Percentiles rank a stretch among this genome's conserved stretches.
Conservation (phyloP, 2,797 vertebrate genomes). For the Chloroceryle inda region DNA sequence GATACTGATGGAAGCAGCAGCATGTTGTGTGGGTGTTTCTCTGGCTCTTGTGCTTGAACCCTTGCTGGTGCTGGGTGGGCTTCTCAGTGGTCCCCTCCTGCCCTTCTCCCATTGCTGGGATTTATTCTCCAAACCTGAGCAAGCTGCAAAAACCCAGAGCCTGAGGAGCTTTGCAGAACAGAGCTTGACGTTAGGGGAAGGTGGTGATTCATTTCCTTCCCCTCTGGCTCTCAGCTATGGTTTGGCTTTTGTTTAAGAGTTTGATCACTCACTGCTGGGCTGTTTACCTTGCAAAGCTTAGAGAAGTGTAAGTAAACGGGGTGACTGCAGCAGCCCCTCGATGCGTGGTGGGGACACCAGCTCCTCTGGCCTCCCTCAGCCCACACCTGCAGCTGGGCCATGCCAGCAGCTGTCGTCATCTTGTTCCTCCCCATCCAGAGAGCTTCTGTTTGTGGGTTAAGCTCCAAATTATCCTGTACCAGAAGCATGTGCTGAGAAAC, state of each 20-base stretch:
- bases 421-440: not conserved
- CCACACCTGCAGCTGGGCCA: not conserved
- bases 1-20: not conserved
- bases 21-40: not conserved
- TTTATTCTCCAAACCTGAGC: not conserved
- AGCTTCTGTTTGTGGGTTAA: not conserved
- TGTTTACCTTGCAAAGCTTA: not conserved
- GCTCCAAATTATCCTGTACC: not conserved
- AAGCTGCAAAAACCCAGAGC: not conserved
- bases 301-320: not conserved
- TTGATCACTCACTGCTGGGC: not conserved
- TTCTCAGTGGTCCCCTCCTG: not conserved
- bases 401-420: not conserved
- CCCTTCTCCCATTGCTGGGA: not conserved
- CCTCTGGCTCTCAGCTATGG: not conserved
- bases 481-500: not conserved
- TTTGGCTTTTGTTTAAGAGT: slow-evolving; percentile 17
- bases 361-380: not conserved
- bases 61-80: not conserved
- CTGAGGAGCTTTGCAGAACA: not conserved
- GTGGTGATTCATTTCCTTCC: slow-evolving; percentile 13
- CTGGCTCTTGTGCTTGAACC: accelerated
- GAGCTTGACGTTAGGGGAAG: not conserved
- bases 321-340: not conserved
- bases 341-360: accelerated